These are phyloP conservation scores for Lates japonicus DNA, from an alignment of 2,797 vertebrate genomes.

Conservation along the genomic window DNA sequence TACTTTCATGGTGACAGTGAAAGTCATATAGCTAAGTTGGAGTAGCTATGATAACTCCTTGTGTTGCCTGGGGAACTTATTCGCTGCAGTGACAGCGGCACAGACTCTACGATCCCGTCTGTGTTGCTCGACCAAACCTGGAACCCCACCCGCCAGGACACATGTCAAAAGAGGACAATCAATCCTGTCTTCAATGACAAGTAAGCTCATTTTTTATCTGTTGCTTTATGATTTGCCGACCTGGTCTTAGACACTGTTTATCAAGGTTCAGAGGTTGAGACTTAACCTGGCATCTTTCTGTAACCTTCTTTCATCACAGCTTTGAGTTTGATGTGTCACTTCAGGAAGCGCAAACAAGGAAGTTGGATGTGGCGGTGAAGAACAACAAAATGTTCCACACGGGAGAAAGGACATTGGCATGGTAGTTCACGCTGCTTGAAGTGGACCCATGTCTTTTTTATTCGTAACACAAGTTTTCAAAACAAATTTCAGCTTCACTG, in stretches of 20 bases:
- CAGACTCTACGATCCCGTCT: constrained; percentile 95
- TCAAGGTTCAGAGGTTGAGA: neutral
- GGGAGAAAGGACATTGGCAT: constrained; percentile 94
- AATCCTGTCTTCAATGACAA: constrained; percentile 92
- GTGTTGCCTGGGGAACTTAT: constrained; percentile 86
- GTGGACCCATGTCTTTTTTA: neutral
- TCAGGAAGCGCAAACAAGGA: constrained; percentile 88
- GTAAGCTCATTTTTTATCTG: constrained; percentile 73
- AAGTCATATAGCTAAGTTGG: neutral
- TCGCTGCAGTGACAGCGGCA: constrained; percentile 88
- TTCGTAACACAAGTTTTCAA: neutral
- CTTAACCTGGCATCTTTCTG: neutral
- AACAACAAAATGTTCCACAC: constrained; percentile 91
- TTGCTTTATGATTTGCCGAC: neutral
- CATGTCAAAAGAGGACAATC: constrained; percentile 90
- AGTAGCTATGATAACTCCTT: neutral
- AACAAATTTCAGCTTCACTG: neutral
- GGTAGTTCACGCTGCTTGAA: constrained; percentile 74
- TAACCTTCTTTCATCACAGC: constrained; percentile 76
- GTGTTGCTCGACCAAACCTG: constrained; percentile 94
- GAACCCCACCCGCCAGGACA: constrained; percentile 90
- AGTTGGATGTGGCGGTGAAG: constrained; percentile 93
- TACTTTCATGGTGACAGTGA: neutral
- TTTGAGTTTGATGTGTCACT: constrained; percentile 93
- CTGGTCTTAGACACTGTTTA: neutral